A percentile compares a stretch with the other conserved stretches of the same genome.
Conservation (phyloP, 2,113 vertebrate genomes). For the Microtus pennsylvanicus region DNA sequence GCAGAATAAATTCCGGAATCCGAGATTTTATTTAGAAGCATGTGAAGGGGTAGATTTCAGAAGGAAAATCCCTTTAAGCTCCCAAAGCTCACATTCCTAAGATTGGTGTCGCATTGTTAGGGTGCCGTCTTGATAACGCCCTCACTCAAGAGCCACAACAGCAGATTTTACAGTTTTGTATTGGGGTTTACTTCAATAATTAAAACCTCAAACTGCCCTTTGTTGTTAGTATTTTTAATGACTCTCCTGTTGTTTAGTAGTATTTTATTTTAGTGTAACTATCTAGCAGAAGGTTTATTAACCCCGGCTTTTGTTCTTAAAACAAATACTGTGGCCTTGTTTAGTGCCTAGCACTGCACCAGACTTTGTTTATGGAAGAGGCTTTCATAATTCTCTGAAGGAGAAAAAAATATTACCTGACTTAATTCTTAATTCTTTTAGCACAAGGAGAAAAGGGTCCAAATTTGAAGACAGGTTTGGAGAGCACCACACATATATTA, state of each 20-base stretch:
- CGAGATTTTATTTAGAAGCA: slow-evolving; percentile 87
- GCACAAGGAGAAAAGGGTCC: slow-evolving; percentile 82
- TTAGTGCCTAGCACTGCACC: slow-evolving; percentile 69
- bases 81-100: slow-evolving; percentile 83
- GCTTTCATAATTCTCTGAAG: slow-evolving; percentile 71
- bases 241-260: slow-evolving; percentile 69
- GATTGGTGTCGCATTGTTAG: slow-evolving; percentile 82
- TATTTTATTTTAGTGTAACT: slow-evolving; percentile 70
- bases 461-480: slow-evolving; percentile 82
- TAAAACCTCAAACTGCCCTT: slow-evolving; percentile 80
- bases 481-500: slow-evolving; percentile 76
- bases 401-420: slow-evolving; percentile 65
- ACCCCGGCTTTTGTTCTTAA: slow-evolving; percentile 73
- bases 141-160: slow-evolving; percentile 84
- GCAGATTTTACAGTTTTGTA: slow-evolving; percentile 84
- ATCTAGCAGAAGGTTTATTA: slow-evolving; percentile 77
- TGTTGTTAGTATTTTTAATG: slow-evolving; percentile 75
- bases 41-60: slow-evolving; percentile 82
- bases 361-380: slow-evolving; percentile 55
- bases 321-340: slow-evolving; percentile 61
- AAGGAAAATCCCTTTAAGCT: slow-evolving; percentile 81
- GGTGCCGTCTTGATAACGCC: slow-evolving; percentile 84
- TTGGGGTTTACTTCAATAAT: slow-evolving; percentile 82
- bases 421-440: slow-evolving; percentile 81
- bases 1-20: slow-evolving; percentile 88